Base-by-base conservation (phyloP, 2,888 invertebrate genomes). In the Archips crataeganus region DNA sequence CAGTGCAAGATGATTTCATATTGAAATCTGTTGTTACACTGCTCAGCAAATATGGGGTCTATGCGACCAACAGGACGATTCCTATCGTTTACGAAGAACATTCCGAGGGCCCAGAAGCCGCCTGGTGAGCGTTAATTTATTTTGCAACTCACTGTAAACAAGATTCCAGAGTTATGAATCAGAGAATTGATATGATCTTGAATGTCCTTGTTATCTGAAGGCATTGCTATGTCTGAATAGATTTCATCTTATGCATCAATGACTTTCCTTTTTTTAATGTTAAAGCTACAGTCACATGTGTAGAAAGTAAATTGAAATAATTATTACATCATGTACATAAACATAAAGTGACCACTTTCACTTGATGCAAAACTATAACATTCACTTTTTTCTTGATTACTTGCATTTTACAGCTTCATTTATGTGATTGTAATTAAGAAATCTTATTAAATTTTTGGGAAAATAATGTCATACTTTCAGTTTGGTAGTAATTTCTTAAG, bases 1-100 rank as follows among this genome's bases (percentile, higher is more conserved):
- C 76, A 78, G 75, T 82, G 81, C 82, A 85, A 86, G 82, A 90
- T 90, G 88, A 75, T 87, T 85, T 84, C 77, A 67, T 78, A 77
- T 82, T 85, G 79, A 87, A 84, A 85, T 83, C 78, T 75, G 76
- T 80, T 75, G 74, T 75, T 75, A 77, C 77, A 78, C 75, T 79
- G 78, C 80, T 74, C 76, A 77, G 61, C 65, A 81, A 91, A 87
- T 80, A 96, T 96, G 96, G 95, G 95, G 84, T 95, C 96, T 81
- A 94, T 96, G 92, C 95, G 95, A 84, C 95, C 95, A 82, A 94
- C 95, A 77, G 95, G 95, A 85, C 90, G 95, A 83, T 96, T 96
- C 84, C 90, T 95, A 79, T 95, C 95, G 62, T 96, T 95, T 82
- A 90, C 95, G 11, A 95, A 94, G 81, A 96, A 95, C 85, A 95